Base-by-base conservation (phyloP, 2,888 invertebrate species). In the Hirtodrosophila histrioides region DNA sequence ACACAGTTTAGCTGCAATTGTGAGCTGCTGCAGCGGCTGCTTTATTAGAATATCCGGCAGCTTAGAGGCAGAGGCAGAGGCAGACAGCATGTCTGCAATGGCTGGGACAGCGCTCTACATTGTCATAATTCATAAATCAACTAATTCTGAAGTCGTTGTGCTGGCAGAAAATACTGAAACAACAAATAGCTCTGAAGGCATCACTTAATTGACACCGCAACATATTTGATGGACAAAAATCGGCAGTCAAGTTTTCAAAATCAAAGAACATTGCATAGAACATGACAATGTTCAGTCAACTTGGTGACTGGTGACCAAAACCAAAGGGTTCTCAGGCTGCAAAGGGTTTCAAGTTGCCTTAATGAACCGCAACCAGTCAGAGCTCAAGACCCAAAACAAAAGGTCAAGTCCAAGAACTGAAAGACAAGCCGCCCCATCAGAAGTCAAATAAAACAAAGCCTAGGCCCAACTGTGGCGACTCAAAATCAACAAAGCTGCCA, bases 1-100 rank as follows among this genome's bases (percentile, higher is more conserved):
- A 44, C 49, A 54, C 65, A 65, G 65, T 69, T 62, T 63, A 58
- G 63, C 46, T 61, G 67, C 78, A 78, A 69, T 75, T 82, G 81
- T 58, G 56, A 58, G 56, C 63, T 48, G 62, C 46, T 54, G 45
- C 64, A 48, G 55, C 53, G 46, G 37, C 40, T 46, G 72, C 75
- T 88, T 88, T 88, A 88, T 88, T 88, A 88, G 88, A 86, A 88
- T 88, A 87, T 88, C 88, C 88, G 88, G 88, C 87, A 78, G 84
- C 78, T 85, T 86, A 81, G 83, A 78, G 71, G 66, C 64, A 67
- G 56, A 17, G 57, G 46, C 29, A 29, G 41, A 44, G 50, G 54
- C 45, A 77, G 83, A 79, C 86, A 66, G 66, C 24, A 43, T 78
- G 83, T 83, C 83, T 78, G 78, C 78, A 24, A 36, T 48, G 68